Base-by-base conservation (phyloP, 1,140 invertebrate species). In the Cydia splendana region DNA sequence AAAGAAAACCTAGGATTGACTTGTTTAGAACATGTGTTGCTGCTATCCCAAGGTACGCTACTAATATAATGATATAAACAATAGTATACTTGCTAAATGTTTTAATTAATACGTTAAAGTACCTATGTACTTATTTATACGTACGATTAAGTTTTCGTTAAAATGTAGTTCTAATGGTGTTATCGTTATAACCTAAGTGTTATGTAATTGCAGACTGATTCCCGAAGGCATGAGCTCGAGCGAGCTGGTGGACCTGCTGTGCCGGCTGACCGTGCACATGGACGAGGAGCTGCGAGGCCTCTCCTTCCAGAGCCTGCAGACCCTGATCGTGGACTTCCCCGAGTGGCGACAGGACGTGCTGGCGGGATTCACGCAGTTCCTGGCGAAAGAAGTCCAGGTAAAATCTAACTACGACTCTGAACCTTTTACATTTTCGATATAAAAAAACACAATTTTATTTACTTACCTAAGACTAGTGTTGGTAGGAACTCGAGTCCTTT, bases 1-100 rank as follows among this genome's bases (percentile, higher is more conserved):
- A 99, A 89, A 95, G 98, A n/a, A 99, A 99, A 90, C 98, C 99
- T 0, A 97, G 99, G 87, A 98, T 99, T 78, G 99, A 99, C 94
- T 93, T 99, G 77, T 99, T 99, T 87, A 95, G 99, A 24, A 99
- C 99, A 0, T 99, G 99, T 90, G 97, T 99, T 18, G 99, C 99
- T 20, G 98, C 99, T 4, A 98, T 99, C 81, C 99, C 99, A 6
- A 95, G 93, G 93, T 88, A 75, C 79, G 77, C 20, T 62, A 24
- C 5, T 12, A 62, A 62, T 13, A 57, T 53, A 6, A n/a, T 18
- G 15, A 12, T 53, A 53, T 13, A 13, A 45, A 3, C 45, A 45
- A 45, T 45, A 12, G 51, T 53, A n/a, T 53, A 5, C 15, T 53
- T n/a, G 13, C 15, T 53, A 5, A 53, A 38, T 9, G 34, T 38